phyloP scores from a whole-genome alignment of 2,113 vertebrate species.

The Elgaria multicarinata region DNA sequence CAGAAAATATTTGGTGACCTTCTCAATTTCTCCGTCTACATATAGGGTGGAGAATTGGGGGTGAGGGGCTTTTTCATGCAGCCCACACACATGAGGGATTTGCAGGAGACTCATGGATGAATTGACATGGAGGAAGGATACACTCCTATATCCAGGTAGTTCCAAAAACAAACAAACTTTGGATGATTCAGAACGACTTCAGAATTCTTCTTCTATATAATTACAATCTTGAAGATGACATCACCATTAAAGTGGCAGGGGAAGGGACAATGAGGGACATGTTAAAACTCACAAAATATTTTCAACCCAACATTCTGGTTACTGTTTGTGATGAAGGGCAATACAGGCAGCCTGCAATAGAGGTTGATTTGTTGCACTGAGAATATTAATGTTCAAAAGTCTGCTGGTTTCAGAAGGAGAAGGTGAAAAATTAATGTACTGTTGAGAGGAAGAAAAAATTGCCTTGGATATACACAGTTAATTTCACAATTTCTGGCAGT shows the following conservation, averaged over 20 bases:
- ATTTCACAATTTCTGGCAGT: conserved; percentile 39
- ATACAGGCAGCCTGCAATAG: conserved; percentile 4
- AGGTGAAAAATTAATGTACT: conserved; percentile 45
- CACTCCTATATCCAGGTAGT: not conserved
- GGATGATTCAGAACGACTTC: not conserved
- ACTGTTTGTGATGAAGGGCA: conserved; percentile 18
- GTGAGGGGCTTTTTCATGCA: not conserved
- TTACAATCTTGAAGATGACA: not conserved
- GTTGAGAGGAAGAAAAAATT: conserved; percentile 29
- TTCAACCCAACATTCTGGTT: not conserved
- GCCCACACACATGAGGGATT: not conserved
- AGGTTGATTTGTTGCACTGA: conserved; percentile 36
- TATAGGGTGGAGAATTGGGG: no score
- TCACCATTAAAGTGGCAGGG: not conserved
- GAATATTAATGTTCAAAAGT: conserved; percentile 35
- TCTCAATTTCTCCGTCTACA: not conserved
- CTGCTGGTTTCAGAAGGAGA: conserved; percentile 18
- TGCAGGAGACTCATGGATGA: not conserved
- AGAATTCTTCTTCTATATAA: not conserved
- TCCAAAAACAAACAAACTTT: not conserved
- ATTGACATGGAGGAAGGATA: not conserved
- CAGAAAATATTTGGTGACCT: not conserved
- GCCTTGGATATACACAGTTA: conserved; percentile 40
- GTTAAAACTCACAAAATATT: not conserved
- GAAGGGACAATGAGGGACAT: not conserved